These are phyloP conservation scores for Enhydra lutris DNA, from an alignment of 2,113 vertebrate species.

Conservation along the genomic window DNA sequence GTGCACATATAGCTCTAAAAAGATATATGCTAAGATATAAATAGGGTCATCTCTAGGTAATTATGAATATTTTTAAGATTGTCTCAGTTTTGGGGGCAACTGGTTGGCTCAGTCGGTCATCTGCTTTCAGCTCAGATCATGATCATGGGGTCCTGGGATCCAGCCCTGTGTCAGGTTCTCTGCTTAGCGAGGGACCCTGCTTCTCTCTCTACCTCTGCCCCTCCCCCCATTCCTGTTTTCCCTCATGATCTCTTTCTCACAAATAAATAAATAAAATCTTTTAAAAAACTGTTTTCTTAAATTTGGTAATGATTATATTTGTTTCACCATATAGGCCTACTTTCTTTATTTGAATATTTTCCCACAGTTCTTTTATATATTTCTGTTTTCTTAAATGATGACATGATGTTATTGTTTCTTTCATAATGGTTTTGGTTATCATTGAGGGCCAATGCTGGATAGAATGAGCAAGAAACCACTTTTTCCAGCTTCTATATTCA, in stretches of 20 bases:
- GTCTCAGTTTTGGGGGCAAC: background rate
- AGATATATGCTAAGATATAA: background rate
- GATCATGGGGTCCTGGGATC: too few relatives aligned
- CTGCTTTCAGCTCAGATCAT: background rate
- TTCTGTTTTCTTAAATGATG: background rate
- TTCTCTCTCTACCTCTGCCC: background rate
- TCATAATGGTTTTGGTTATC: background rate
- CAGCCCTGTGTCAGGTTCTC: background rate
- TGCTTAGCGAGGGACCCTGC: background rate
- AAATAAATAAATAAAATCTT: background rate
- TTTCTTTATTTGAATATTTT: background rate
- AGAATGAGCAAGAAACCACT: background rate
- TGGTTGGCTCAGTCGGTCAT: background rate
- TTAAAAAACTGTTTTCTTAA: background rate
- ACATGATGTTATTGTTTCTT: background rate
- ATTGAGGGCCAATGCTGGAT: background rate
- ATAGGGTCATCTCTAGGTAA: background rate
- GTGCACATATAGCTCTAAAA: background rate
- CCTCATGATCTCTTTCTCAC: background rate
- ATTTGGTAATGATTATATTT: background rate
- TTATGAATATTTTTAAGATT: background rate
- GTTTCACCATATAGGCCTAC: background rate
- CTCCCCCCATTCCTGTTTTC: too few relatives aligned
- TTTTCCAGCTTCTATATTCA: background rate
- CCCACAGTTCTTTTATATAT: background rate